Evolutionary conservation across 2,113 vertebrate species (phyloP).

Genomic region (Actenoides lindsayi): DNA sequence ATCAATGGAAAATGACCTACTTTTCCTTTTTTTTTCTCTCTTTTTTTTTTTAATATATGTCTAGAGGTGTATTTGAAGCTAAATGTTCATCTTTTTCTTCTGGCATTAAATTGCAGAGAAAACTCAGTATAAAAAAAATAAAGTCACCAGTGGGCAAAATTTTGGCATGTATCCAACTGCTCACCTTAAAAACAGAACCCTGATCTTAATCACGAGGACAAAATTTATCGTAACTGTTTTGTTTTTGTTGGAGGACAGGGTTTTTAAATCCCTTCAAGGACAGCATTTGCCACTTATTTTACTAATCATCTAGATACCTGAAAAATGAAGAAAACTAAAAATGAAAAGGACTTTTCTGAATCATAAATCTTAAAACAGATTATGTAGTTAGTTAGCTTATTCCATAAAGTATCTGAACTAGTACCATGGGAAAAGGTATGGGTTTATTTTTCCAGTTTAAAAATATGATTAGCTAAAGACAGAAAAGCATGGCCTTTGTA

Average conservation of each 20-base stretch:
- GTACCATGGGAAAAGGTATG: background rate
- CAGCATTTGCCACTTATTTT: background rate
- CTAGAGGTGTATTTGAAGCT: background rate
- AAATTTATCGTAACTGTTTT: background rate
- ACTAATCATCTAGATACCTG: background rate
- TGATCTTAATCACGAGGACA: background rate
- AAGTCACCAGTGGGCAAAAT: background rate
- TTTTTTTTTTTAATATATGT: background rate
- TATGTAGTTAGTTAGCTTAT: background rate
- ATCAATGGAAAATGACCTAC: background rate
- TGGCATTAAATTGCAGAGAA: background rate
- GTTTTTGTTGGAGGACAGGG: background rate
- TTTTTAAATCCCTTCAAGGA: background rate
- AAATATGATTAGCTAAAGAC: background rate
- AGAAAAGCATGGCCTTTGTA: fast-evolving
- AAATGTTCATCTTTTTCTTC: background rate
- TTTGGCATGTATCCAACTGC: background rate
- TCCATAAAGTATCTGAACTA: background rate
- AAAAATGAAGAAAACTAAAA: background rate
- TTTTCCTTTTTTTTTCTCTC: background rate
- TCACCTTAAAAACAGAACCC: background rate
- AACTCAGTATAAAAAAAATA: background rate
- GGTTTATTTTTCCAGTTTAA: background rate
- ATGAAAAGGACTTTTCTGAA: background rate
- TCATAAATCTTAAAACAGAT: background rate